A percentile compares a stretch with the other conserved stretches of the same genome.
Evolutionary conservation across 2,888 invertebrate genomes (phyloP).

Genomic region (Polymixis flavicincta): DNA sequence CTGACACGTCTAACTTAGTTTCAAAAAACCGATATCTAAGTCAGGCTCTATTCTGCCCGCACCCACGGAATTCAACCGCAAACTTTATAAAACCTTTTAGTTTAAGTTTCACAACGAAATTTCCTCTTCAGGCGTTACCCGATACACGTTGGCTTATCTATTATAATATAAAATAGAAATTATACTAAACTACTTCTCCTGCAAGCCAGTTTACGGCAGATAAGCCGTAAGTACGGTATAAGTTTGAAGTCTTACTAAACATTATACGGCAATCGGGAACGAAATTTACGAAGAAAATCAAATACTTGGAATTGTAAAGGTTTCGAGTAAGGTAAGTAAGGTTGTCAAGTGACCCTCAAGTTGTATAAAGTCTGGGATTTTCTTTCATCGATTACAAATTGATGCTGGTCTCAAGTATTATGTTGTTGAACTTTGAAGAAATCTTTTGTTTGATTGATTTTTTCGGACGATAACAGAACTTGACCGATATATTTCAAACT

Average conservation of each 20-base stretch:
- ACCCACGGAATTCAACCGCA: conserved; percentile 56
- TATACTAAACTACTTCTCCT: conserved; percentile 68
- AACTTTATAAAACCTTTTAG: conserved; percentile 66
- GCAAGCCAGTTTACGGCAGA: conserved; percentile 65
- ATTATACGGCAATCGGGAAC: conserved; percentile 64
- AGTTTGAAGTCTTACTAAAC: conserved; percentile 69
- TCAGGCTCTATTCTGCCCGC: conserved; percentile 48
- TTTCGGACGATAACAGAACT: conserved; percentile 13
- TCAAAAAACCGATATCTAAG: conserved; percentile 61
- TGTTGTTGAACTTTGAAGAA: conserved; percentile 31
- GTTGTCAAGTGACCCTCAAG: conserved; percentile 33
- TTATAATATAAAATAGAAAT: conserved; percentile 74
- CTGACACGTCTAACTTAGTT: conserved; percentile 55
- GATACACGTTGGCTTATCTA: conserved; percentile 72
- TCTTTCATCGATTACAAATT: conserved; percentile 53
- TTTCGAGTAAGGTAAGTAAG: conserved; percentile 51
- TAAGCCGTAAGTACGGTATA: conserved; percentile 69
- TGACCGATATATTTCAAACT: conserved; percentile 16
- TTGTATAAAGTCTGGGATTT: conserved; percentile 49
- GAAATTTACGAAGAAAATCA: conserved; percentile 69
- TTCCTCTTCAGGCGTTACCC: conserved; percentile 62
- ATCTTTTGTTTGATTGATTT: conserved; percentile 25
- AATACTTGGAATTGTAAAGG: conserved; percentile 62
- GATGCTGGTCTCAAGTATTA: conserved; percentile 36
- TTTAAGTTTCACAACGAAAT: conserved; percentile 64